Evolutionary conservation across 2,888 invertebrate genomes (phyloP).

Genomic region (Hemistola chrysoprasaria): DNA sequence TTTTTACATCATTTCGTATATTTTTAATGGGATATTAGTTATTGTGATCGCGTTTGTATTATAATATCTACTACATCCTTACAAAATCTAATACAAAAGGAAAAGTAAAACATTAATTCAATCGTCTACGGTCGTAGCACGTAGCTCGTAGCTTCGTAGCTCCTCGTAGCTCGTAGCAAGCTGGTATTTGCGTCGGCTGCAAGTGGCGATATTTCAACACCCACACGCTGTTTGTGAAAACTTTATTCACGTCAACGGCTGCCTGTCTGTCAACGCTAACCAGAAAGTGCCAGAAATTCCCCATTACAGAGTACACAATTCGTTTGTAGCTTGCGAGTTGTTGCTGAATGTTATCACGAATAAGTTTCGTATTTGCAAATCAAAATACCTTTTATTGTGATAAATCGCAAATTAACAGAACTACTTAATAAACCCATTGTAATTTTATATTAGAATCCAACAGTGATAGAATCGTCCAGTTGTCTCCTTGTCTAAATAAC

Average conservation of each 20-base stretch:
- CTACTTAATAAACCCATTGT: too few species aligned
- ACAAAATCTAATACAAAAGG: too few species aligned
- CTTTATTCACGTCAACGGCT: slow-evolving; percentile 62
- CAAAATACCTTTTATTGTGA: too few species aligned
- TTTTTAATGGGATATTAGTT: too few species aligned
- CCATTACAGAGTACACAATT: slow-evolving; percentile 43
- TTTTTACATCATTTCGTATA: too few species aligned
- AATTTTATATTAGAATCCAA: too few species aligned
- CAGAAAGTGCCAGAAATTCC: slow-evolving; percentile 44
- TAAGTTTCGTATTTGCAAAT: too few species aligned
- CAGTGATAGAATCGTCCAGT: neutral
- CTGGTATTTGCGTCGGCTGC: slow-evolving; percentile 58
- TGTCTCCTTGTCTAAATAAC: slow-evolving; percentile 18
- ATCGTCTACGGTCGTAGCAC: slow-evolving; percentile 4
- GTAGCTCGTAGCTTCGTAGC: slow-evolving; percentile 8
- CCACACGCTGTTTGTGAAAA: slow-evolving; percentile 61
- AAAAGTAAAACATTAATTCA: too few species aligned
- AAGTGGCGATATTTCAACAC: slow-evolving; percentile 66
- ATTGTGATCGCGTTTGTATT: too few species aligned
- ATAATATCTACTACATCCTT: too few species aligned
- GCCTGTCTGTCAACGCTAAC: slow-evolving; percentile 56
- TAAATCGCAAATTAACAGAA: too few species aligned
- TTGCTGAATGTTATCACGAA: neutral
- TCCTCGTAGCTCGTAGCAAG: slow-evolving; percentile 44
- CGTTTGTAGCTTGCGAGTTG: slow-evolving; percentile 19